Conservation (phyloP, 64 coral and sea anemone genomes). For the Dendrophyllia cribrosa region DNA sequence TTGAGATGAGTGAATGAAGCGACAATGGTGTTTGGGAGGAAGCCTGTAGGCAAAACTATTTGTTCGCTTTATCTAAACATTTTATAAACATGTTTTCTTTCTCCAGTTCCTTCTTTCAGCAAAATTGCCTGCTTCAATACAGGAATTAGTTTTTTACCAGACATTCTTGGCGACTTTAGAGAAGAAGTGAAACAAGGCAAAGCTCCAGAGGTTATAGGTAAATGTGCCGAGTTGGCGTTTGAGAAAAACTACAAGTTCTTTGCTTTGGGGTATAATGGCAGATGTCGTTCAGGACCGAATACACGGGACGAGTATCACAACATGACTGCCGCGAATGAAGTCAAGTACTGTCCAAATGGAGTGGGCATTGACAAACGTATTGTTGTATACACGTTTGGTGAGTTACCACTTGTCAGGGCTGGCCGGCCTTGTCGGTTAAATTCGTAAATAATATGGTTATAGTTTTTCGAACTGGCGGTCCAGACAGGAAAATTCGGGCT, state of each 20-base stretch:
- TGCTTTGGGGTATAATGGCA: conserved; percentile 26
- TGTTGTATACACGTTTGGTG: conserved; percentile 24
- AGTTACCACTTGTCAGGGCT: not conserved
- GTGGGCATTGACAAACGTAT: not conserved
- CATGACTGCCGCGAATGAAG: not conserved
- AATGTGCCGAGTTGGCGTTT: conserved; percentile 16
- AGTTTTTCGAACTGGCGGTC: too few species aligned
- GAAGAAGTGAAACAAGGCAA: not conserved
- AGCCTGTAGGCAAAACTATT: too few species aligned
- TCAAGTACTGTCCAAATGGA: not conserved
- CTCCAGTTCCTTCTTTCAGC: not conserved
- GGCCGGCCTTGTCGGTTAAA: too few species aligned
- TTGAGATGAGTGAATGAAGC: too few species aligned
- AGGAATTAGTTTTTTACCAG: not conserved
- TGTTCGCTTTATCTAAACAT: too few species aligned
- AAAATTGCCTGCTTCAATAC: conserved; percentile 14
- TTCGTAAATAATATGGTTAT: too few species aligned
- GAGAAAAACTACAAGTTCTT: conserved; percentile 47
- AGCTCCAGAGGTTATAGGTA: not conserved
- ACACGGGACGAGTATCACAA: not conserved
- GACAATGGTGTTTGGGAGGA: too few species aligned
- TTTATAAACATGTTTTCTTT: too few species aligned
- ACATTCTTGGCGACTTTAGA: not conserved
- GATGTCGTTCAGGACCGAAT: conserved; percentile 23
- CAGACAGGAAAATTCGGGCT: too few species aligned